Evolutionary conservation across 2,888 invertebrate species (phyloP), one percentile per base, ranked within the genome.

Genomic region (Sphaerophoria rueppellii): DNA sequence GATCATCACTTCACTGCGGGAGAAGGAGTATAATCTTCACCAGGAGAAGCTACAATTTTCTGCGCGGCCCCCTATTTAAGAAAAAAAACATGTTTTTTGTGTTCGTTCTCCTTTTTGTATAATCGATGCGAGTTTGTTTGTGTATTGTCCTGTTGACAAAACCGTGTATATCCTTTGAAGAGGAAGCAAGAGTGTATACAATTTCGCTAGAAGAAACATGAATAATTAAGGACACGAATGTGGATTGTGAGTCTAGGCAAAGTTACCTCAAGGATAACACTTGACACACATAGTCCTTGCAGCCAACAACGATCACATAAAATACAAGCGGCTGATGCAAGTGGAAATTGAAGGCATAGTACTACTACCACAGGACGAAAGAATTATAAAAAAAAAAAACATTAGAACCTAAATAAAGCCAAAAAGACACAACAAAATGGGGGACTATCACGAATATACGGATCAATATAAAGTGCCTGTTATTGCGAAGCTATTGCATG

Each of bases 401-500:
- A 35, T 43, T 50, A 50, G 55, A 63, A 50, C 46, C 48, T 34
- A 63, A 77, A 70, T 37, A 52, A 72, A 32, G 57, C 37, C 54
- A 61, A 37, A 32, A 52, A 54, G 14, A 57, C 52, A 43, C 43
- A 40, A 50, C 54, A 82, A 69, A 85, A 91, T 91, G 91, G 91
- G 90, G 55, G 91, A 91, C 88, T 91, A 91, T 87, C 90, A 90
- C 85, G 91, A 91, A 87, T 91, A 90, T 77, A 95, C 95, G 91
- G 96, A 96, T 93, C 94, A 94, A 90, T 97, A 96, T 93, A 94
- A 94, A 93, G 95, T 96, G 93, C 96, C 97, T 92, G 94, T 95
- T 90, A 94, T 98, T 92, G 96, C 97, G 90, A 94, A 95, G 92
- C 94, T 97, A 92, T 95, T 98, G 92, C 98, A 98, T 93, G 94